Evolutionary conservation across 2,888 invertebrate genomes (phyloP).

Genomic region (Maniola hyperantus): DNA sequence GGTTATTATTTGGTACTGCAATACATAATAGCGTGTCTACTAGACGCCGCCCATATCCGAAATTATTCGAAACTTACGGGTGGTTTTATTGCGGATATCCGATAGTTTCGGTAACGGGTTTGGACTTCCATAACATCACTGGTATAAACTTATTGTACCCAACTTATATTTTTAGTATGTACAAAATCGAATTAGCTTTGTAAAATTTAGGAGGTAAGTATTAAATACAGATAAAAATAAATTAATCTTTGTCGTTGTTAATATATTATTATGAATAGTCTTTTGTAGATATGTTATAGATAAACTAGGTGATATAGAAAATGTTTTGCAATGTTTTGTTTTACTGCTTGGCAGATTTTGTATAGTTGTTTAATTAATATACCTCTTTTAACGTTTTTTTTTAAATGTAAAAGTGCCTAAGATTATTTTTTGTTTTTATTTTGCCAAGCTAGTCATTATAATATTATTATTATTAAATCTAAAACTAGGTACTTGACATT

Average conservation of each 20-base stretch:
- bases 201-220: constrained; percentile 14
- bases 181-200: constrained; percentile 14
- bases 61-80: too few species aligned
- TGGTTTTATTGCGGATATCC: too few species aligned
- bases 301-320: constrained; percentile 18
- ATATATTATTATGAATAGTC: constrained; percentile 8
- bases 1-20: too few species aligned
- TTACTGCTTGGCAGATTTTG: constrained; percentile 50
- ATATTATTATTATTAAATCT: constrained; percentile 16
- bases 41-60: too few species aligned
- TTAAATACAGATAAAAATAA: constrained; percentile 8
- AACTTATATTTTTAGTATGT: constrained; percentile 23
- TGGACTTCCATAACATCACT: too few species aligned
- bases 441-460: constrained; percentile 34
- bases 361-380: neutral
- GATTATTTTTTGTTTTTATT: constrained; percentile 33
- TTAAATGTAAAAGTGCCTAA: constrained; percentile 31
- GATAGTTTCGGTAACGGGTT: too few species aligned
- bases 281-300: neutral
- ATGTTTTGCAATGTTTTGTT: constrained; percentile 35
- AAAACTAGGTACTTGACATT: neutral
- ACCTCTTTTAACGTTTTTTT: neutral
- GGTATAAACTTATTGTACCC: constrained; percentile 6
- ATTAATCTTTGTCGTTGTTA: constrained; percentile 12
- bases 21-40: too few species aligned